These are phyloP conservation scores for Cephus sareptanus DNA, from an alignment of 2,888 invertebrate genomes.

Conservation along the genomic window DNA sequence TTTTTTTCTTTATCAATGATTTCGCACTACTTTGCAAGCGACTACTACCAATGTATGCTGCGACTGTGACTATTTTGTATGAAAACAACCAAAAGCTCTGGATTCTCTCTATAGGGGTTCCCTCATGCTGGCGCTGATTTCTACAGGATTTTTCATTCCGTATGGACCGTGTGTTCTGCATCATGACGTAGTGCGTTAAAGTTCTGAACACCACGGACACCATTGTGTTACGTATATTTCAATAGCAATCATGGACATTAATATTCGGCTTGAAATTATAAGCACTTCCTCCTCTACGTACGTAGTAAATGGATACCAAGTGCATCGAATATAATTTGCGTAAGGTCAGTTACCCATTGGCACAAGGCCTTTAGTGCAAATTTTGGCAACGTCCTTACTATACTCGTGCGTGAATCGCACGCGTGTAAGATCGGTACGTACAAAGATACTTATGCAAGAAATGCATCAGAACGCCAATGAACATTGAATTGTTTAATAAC, in stretches of 20 bases:
- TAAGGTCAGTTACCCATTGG: constrained; percentile 1
- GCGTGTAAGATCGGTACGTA: background rate
- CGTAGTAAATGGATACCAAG: background rate
- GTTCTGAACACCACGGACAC: background rate
- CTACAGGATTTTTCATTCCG: background rate
- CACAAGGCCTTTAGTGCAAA: background rate
- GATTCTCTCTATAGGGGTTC: background rate
- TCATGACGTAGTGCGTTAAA: background rate
- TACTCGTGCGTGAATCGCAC: background rate
- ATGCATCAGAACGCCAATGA: background rate
- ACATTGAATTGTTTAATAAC: background rate
- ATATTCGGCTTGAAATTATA: background rate
- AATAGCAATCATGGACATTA: background rate
- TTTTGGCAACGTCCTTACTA: background rate
- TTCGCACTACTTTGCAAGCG: background rate
- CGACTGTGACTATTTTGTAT: background rate
- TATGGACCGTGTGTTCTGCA: background rate
- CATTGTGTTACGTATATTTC: background rate
- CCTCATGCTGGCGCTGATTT: background rate
- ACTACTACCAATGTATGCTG: background rate
- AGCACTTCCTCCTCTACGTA: background rate
- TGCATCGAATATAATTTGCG: background rate
- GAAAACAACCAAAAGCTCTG: background rate
- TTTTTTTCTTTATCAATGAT: background rate
- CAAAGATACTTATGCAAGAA: background rate